Percentiles rank a stretch among this genome's conserved stretches.
These are phyloP conservation scores for Macrosteles quadrilineatus DNA, from an alignment of 1,140 invertebrate genomes.

Conservation along the genomic window DNA sequence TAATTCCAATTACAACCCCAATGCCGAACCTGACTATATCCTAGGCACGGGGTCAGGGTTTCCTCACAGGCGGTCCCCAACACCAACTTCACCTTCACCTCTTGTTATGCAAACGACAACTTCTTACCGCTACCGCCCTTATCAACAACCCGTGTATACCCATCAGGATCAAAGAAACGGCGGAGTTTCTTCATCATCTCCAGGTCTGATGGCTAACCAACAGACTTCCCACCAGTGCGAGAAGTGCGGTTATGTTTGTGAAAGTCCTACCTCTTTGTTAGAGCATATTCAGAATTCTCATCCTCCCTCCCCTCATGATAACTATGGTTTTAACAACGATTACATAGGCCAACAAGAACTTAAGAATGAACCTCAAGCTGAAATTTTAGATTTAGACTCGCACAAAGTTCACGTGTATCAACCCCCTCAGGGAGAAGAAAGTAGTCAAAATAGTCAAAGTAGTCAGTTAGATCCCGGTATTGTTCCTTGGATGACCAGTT, in stretches of 20 bases:
- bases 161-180: slow-evolving; percentile 52
- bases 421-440: slow-evolving; percentile 51
- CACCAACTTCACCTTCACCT: slow-evolving; percentile 37
- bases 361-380: slow-evolving; percentile 64
- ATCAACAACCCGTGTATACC: slow-evolving; percentile 53
- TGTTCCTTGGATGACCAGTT: slow-evolving; percentile 57
- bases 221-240: slow-evolving; percentile 72
- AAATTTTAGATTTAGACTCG: slow-evolving; percentile 85
- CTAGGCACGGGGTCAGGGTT: slow-evolving; percentile 47
- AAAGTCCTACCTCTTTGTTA: slow-evolving; percentile 65
- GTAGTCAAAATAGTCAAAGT: slow-evolving; percentile 38
- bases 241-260: slow-evolving; percentile 75
- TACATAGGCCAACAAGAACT: slow-evolving; percentile 33
- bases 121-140: slow-evolving; percentile 48
- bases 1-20: slow-evolving; percentile 12
- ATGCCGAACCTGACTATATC: slow-evolving; percentile 45
- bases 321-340: slow-evolving; percentile 50
- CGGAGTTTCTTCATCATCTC: slow-evolving; percentile 59
- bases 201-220: slow-evolving; percentile 60
- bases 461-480: slow-evolving; percentile 61
- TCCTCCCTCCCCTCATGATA: slow-evolving; percentile 56
- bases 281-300: slow-evolving; percentile 72
- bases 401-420: slow-evolving; percentile 77
- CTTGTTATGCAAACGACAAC: slow-evolving; percentile 25
- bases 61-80: slow-evolving; percentile 40